Evolutionary conservation across 1,140 invertebrate species (phyloP).

Genomic region (Ips nitidus): DNA sequence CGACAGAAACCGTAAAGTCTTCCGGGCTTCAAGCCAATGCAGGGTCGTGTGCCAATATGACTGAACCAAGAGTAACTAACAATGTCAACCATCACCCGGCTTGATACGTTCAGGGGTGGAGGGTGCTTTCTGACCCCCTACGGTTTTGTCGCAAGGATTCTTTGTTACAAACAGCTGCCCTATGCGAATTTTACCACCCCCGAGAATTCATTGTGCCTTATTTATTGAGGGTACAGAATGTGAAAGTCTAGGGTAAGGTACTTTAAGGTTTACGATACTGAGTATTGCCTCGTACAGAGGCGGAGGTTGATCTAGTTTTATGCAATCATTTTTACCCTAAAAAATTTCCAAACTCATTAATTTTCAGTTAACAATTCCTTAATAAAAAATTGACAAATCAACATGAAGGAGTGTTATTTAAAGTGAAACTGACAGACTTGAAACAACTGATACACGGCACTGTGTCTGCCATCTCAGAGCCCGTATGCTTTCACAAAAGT

Average conservation of each 20-base stretch:
- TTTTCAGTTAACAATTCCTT: too few species aligned
- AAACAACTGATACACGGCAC: too few species aligned
- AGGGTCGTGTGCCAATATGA: conserved; percentile 35
- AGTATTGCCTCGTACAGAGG: conserved; percentile 11
- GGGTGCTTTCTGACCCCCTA: conserved; percentile 48
- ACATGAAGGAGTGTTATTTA: too few species aligned
- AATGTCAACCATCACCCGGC: conserved; percentile 50
- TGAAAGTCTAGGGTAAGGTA: conserved; percentile 34
- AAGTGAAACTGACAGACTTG: too few species aligned
- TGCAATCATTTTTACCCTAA: too few species aligned
- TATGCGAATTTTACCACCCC: conserved; percentile 49
- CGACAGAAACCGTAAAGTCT: too few species aligned
- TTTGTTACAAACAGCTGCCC: conserved; percentile 50
- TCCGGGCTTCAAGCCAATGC: too few species aligned
- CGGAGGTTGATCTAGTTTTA: background rate
- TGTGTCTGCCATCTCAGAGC: background rate
- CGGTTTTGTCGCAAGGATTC: conserved; percentile 45
- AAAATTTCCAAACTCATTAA: too few species aligned
- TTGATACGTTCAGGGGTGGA: conserved; percentile 39
- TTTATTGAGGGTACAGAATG: conserved; percentile 48
- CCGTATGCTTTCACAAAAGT: conserved; percentile 7
- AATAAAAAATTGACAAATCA: too few species aligned
- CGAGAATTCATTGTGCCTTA: conserved; percentile 46
- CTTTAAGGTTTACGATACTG: conserved; percentile 27
- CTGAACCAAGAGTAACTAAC: conserved; percentile 49